Conservation (phyloP, 2,113 vertebrate species). For the Menura novaehollandiae region DNA sequence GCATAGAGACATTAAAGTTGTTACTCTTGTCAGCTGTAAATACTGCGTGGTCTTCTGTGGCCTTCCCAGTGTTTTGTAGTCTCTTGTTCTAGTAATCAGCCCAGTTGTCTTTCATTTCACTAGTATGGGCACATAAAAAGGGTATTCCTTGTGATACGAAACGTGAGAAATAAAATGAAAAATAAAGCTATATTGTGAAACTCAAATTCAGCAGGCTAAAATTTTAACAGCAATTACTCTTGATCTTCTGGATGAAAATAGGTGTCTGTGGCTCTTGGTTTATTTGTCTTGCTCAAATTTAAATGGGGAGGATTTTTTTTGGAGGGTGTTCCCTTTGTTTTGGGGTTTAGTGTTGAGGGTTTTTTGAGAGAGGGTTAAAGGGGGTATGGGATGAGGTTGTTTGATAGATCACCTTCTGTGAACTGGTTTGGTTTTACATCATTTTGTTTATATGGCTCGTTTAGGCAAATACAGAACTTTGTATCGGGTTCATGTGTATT, state of each 20-base stretch:
- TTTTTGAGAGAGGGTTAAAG: background rate
- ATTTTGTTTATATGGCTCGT: background rate
- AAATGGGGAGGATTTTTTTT: background rate
- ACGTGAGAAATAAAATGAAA: background rate
- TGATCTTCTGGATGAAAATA: background rate
- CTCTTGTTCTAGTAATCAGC: background rate
- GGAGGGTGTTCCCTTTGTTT: background rate
- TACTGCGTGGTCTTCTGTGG: background rate
- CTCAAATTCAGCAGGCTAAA: background rate
- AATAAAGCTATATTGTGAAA: background rate
- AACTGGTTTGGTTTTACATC: background rate
- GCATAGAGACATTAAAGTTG: background rate
- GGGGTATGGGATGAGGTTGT: accelerated
- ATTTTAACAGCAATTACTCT: background rate
- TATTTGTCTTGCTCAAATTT: background rate
- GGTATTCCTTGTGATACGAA: background rate
- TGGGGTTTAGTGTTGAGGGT: background rate
- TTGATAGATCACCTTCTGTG: background rate
- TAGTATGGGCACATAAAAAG: background rate
- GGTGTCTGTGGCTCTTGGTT: background rate
- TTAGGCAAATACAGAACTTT: background rate
- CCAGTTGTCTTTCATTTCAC: background rate
- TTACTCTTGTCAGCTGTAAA: conserved; percentile 27
- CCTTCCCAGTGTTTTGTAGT: background rate
- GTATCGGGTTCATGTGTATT: background rate